Base-by-base conservation (phyloP, 2,797 vertebrate species). In the Thalassophryne amazonica region DNA sequence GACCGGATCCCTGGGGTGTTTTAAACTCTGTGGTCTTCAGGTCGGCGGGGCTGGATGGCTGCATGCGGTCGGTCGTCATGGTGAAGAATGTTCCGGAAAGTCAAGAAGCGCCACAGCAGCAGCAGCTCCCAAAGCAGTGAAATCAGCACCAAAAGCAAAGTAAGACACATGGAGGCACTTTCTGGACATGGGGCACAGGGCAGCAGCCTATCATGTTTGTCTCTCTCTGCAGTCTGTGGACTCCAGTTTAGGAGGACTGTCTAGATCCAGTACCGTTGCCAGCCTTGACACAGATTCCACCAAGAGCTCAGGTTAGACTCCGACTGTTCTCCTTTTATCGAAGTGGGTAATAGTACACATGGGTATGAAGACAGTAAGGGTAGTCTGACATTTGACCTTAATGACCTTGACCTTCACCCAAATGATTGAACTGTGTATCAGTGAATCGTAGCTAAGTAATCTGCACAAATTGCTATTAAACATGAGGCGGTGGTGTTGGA, bases 51-150 rank as follows among this genome's bases (percentile, higher is more conserved):
- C 60, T 37, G 65, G 67, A 69, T 67, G 51, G 39, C 69, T 50
- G 67, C 71, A 86, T 67, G 70, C 10, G 69, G 50, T 50, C 46
- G 18, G 71, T 78, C 61, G 82, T 81, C 78, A 91, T 93, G 92
- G 86, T 91, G 89, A 90, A 95, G 83, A 86, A 92, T 99, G 97
- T 99, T 99, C 64, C 93, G 96, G 47, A 99, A 99, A 85, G 95
- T 92, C 22, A 99, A 99, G 68, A 99, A 98, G 70, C 91, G 97
- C 8, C 96, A 99, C 88, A 99, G 96, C 79, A 99, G 97, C 69
- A 99, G 97, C 90, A 99, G 97, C 73, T 99, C 97, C 0, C 97
- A 99, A 38, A 98, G 97, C 83, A 99, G 97, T 55, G 97, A 99
- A 74, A 94, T 99, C 86, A 99, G 97, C 73, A 96, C 95, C 1